Percentiles rank a stretch among this genome's conserved stretches.
Conservation (phyloP, 2,888 invertebrate genomes). For the Drosophila merina region DNA sequence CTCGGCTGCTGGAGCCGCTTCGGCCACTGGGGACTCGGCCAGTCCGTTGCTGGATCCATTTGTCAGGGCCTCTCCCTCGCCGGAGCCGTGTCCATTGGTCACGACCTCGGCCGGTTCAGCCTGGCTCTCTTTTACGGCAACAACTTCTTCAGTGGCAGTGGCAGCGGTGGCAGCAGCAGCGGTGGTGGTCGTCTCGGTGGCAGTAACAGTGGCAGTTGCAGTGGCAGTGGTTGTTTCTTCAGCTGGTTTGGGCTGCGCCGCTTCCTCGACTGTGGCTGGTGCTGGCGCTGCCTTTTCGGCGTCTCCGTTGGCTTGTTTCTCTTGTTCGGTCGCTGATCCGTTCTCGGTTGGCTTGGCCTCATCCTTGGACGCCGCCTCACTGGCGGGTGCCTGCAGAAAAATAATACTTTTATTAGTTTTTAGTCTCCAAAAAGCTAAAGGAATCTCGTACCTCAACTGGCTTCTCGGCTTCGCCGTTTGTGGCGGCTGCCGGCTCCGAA, state of each 20-base stretch:
- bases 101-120: conserved; percentile 56
- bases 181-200: conserved; percentile 52
- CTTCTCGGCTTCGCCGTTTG: conserved; percentile 86
- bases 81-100: conserved; percentile 68
- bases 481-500: conserved; percentile 58
- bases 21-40: conserved; percentile 62
- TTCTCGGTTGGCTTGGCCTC: conserved; percentile 68
- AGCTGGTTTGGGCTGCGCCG: conserved; percentile 53
- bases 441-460: conserved; percentile 86
- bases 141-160: conserved; percentile 45
- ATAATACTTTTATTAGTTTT: too few species aligned
- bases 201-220: conserved; percentile 37
- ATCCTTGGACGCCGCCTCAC: conserved; percentile 47
- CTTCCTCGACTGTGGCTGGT: conserved; percentile 60
- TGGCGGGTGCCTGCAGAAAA: conserved; percentile 17
- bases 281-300: conserved; percentile 50
- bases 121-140: conserved; percentile 54
- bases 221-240: conserved; percentile 46
- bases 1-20: conserved; percentile 55
- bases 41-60: conserved; percentile 79
- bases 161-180: conserved; percentile 48
- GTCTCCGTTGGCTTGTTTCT: conserved; percentile 68
- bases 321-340: conserved; percentile 69
- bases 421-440: too few species aligned
- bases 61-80: conserved; percentile 49